Evolutionary conservation across 2,888 invertebrate genomes (phyloP).

Genomic region (Noctua fimbriata): DNA sequence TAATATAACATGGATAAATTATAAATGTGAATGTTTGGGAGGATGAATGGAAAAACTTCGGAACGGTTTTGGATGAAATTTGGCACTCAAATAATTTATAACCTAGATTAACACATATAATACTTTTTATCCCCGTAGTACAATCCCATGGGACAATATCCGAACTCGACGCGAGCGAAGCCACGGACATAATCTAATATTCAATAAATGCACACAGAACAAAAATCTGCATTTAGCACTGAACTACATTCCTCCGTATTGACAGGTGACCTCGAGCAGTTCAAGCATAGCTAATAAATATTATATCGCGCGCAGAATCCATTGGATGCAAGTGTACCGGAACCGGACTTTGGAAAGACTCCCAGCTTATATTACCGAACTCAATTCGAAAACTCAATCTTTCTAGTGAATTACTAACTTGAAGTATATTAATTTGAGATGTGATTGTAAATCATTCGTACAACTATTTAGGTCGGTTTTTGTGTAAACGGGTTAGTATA

Average conservation of each 20-base stretch:
- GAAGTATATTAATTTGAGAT: conserved; percentile 3
- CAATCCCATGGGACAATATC: neutral
- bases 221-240: conserved; percentile 18
- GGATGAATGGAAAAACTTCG: neutral
- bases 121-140: neutral
- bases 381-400: conserved; percentile 32
- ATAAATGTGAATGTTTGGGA: neutral
- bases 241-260: conserved; percentile 45
- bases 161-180: neutral
- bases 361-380: conserved; percentile 3
- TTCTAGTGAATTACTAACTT: conserved; percentile 5
- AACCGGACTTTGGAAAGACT: conserved; percentile 40
- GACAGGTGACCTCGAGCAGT: conserved; percentile 38
- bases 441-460: conserved; percentile 29
- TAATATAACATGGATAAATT: neutral
- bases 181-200: neutral
- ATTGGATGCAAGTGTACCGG: conserved; percentile 30
- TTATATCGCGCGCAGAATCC: conserved; percentile 36
- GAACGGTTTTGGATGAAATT: neutral
- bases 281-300: conserved; percentile 47
- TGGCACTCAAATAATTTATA: no score
- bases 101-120: no score
- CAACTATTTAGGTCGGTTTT: conserved; percentile 35
- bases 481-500: conserved; percentile 3
- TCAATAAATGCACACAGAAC: neutral